Evolutionary conservation across 2,797 vertebrate species (phyloP).

Genomic region (Bufotes viridis): DNA sequence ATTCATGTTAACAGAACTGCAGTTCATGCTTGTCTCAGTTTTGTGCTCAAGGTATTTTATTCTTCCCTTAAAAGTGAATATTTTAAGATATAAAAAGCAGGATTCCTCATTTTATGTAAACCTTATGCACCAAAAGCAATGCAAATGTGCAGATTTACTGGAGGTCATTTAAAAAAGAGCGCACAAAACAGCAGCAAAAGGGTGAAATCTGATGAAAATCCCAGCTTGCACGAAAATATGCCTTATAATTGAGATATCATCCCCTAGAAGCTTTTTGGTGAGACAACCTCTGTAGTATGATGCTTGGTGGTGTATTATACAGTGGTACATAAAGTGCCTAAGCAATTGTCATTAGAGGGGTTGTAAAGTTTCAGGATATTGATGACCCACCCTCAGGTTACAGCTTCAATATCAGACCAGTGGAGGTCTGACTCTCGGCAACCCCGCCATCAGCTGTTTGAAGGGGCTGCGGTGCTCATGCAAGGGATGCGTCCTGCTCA

Average conservation of each 20-base stretch:
- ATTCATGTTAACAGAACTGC: neutral
- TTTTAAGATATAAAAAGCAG: neutral
- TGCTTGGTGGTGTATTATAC: neutral
- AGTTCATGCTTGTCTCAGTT: neutral
- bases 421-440: too few species aligned
- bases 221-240: too few species aligned
- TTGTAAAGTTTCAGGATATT: too few species aligned
- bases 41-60: slow-evolving; percentile 24
- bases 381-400: too few species aligned
- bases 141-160: neutral
- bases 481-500: too few species aligned
- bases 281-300: neutral
- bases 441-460: too few species aligned
- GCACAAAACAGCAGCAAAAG: neutral
- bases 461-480: too few species aligned
- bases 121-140: neutral
- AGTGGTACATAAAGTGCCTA: too few species aligned
- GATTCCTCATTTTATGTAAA: neutral
- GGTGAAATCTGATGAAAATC: neutral
- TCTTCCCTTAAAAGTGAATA: neutral
- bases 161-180: neutral
- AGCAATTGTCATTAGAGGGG: neutral
- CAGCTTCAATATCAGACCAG: too few species aligned
- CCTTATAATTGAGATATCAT: neutral
- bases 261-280: neutral